Evolutionary conservation across 2,888 invertebrate genomes (phyloP).

Genomic region (Drosophila hawaiiensis): DNA sequence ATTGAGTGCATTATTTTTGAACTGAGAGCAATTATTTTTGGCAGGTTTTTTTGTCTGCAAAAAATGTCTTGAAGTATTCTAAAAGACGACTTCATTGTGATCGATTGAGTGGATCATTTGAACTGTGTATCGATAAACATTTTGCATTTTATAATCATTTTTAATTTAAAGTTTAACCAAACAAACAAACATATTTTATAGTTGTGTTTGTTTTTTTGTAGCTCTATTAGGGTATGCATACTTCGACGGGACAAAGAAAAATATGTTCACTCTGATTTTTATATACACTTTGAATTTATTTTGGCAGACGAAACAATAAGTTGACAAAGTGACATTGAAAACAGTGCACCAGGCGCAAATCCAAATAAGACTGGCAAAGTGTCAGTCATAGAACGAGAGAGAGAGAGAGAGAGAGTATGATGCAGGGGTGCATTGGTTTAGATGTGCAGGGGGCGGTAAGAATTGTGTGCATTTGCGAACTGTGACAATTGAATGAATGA

Average conservation of each 20-base stretch:
- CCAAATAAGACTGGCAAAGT: slow-evolving; percentile 12
- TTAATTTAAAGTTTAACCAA: background rate
- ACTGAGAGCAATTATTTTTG: too few species aligned
- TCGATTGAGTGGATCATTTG: background rate
- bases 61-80: background rate
- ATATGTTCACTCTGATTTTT: slow-evolving; percentile 22
- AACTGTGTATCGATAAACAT: background rate
- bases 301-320: slow-evolving; percentile 62
- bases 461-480: slow-evolving; percentile 29
- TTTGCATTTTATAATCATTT: background rate
- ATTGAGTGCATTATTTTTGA: background rate
- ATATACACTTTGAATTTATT: slow-evolving; percentile 45
- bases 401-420: background rate
- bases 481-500: slow-evolving; percentile 67
- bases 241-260: background rate
- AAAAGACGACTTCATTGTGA: background rate
- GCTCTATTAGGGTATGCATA: slow-evolving; percentile 8
- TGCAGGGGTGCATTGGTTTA: background rate
- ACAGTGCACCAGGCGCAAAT: slow-evolving; percentile 42
- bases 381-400: background rate
- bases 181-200: background rate
- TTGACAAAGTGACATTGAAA: slow-evolving; percentile 68
- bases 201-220: background rate
- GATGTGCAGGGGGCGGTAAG: background rate
- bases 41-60: too few species aligned